Conservation (phyloP, 2,888 invertebrate genomes). For the Bursaphelenchus okinawaensis region DNA sequence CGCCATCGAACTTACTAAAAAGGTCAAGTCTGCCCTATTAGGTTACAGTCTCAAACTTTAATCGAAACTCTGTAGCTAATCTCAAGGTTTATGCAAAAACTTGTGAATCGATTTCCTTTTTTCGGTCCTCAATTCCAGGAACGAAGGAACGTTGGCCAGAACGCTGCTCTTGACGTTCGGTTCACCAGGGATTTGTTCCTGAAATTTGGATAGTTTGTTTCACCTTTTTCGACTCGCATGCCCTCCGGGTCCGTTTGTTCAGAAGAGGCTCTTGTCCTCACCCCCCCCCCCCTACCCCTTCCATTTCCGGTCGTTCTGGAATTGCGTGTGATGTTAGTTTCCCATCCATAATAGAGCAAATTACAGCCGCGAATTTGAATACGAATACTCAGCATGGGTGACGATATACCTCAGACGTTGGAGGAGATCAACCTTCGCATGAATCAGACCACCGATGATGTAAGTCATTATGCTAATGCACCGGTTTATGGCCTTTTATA, state of each 20-base stretch:
- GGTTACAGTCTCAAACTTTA: too few relatives aligned
- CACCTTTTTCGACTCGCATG: neutral
- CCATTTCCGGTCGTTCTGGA: neutral
- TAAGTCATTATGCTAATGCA: slow-evolving; percentile 32
- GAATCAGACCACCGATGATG: slow-evolving; percentile 55
- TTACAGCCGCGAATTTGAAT: neutral
- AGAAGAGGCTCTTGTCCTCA: neutral
- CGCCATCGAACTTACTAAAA: too few relatives aligned
- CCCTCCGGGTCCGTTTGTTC: neutral
- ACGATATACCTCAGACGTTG: slow-evolving; percentile 49
- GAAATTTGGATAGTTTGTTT: neutral
- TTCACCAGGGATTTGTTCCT: neutral
- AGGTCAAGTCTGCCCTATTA: too few relatives aligned
- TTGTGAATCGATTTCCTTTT: neutral
- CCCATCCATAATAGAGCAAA: neutral
- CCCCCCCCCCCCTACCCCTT: neutral
- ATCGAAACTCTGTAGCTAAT: too few relatives aligned
- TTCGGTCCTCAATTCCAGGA: neutral
- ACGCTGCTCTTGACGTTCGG: neutral
- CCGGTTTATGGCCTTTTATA: too few relatives aligned
- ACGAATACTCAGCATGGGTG: neutral
- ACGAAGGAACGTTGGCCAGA: neutral
- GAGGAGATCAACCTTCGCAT: slow-evolving; percentile 57
- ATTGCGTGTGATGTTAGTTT: neutral
- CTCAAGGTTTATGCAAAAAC: too few relatives aligned